Base-by-base conservation (phyloP, 2,888 invertebrate genomes). In the Agrilus cyanescens region DNA sequence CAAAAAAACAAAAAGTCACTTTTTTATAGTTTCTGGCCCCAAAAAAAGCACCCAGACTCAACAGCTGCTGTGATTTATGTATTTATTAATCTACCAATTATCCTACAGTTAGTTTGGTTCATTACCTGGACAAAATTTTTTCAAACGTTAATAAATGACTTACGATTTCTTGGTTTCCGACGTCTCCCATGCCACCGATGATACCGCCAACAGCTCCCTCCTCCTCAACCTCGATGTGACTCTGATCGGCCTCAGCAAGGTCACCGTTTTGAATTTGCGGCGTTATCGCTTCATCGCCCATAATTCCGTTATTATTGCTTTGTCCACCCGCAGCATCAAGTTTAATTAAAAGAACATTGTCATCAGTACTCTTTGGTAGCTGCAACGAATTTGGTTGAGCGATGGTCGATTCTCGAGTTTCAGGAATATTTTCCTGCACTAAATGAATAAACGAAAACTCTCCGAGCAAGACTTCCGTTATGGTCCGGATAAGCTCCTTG, bases 191-290 rank as follows among this genome's bases (percentile, higher is more conserved):
- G 32, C 43, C 32, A 1, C 67, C 67, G 12, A 66, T 66, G n/a
- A 66, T 65, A 2, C 66, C 66, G 12, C 66, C 67, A 44, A 65
- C 64, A 32, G 60, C 60, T 14, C 60, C 61, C 34, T 57, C 54
- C 5, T 53, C 57, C 4, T 59, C 61, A 25, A 59, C 53, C 36
- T 57, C 61, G 41, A 68, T 72, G 52, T 81, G 73, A 40, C 81
- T 80, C 63, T 85, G 85, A 67, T 86, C 86, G 8, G 85, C 85
- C 64, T 86, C 86, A 0, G 85, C 85, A 50, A 86, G 66, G 57
- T 86, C 86, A 18, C 79, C 84, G 59, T 86, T 80, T 47, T 76
- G 74, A 60, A 74, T 75, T 51, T 72, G 73, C 14, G 69, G 68
- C 12, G 49, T 43, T 16, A 14, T 44, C 7, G 41, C 62, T 47